A percentile compares a stretch with the other conserved stretches of the same genome.
Evolutionary conservation across 2,888 invertebrate species (phyloP).

Genomic region (Ashinkailepas kermadecensis): DNA sequence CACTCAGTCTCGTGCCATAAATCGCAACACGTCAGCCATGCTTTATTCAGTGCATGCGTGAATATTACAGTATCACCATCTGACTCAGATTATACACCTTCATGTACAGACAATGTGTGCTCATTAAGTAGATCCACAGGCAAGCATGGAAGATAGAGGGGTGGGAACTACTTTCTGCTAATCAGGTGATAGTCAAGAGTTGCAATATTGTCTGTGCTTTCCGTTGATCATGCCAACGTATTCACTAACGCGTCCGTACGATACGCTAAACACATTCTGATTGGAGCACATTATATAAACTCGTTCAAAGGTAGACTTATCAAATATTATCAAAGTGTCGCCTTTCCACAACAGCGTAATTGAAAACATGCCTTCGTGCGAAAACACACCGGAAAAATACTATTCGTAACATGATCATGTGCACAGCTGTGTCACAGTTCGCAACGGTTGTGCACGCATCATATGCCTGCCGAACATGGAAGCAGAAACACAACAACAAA

Average conservation of each 20-base stretch:
- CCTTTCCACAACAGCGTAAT: not conserved
- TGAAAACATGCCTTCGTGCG: not conserved
- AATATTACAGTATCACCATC: not conserved
- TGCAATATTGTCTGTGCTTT: too few species aligned
- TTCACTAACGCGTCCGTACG: too few species aligned
- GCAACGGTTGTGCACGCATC: not conserved
- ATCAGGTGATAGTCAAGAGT: too few species aligned
- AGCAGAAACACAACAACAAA: not conserved
- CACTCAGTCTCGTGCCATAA: too few species aligned
- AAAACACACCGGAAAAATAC: conserved; percentile 9
- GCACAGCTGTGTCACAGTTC: not conserved
- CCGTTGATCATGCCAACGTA: too few species aligned
- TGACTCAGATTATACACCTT: not conserved
- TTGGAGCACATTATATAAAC: not conserved
- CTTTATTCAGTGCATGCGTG: not conserved
- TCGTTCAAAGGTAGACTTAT: not conserved
- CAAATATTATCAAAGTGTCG: not conserved
- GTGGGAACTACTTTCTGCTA: too few species aligned
- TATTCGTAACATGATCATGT: not conserved
- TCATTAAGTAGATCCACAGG: not conserved
- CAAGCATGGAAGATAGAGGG: not conserved
- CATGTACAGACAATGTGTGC: not conserved
- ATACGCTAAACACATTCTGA: too few species aligned
- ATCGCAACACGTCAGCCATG: not conserved
- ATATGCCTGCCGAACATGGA: not conserved